Conservation (phyloP, 2,888 invertebrate genomes). For the Anaspis maculata region DNA sequence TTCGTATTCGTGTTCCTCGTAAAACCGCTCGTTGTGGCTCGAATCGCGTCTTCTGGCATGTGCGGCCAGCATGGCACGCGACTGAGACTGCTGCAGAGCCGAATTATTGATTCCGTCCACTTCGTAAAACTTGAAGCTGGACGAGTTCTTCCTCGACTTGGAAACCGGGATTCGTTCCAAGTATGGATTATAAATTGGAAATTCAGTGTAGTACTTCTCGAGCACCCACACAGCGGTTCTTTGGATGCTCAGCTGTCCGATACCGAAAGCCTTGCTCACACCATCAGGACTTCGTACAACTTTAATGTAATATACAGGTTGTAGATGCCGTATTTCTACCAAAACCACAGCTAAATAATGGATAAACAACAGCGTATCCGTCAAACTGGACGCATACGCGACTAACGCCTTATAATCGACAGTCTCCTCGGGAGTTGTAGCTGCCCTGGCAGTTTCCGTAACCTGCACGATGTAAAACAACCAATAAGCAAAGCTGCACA, state of each 20-base stretch:
- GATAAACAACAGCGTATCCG: constrained; percentile 89
- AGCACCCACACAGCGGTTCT: constrained; percentile 91
- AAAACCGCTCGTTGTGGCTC: constrained; percentile 94
- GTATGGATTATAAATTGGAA: constrained; percentile 94
- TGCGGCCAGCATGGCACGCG: constrained; percentile 61
- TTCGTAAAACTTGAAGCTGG: constrained; percentile 94
- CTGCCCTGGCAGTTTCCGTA: constrained; percentile 71
- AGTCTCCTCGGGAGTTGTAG: constrained; percentile 70
- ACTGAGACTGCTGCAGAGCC: constrained; percentile 60
- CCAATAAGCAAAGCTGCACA: constrained; percentile 96
- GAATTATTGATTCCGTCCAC: constrained; percentile 71
- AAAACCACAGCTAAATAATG: constrained; percentile 90
- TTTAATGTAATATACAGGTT: constrained; percentile 82
- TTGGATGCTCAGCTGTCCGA: constrained; percentile 89
- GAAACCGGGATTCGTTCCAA: constrained; percentile 84
- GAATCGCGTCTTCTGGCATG: constrained; percentile 81
- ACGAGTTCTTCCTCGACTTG: constrained; percentile 68
- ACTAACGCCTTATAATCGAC: constrained; percentile 83
- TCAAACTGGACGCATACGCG: constrained; percentile 84
- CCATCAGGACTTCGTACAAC: constrained; percentile 95
- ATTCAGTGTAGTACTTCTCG: constrained; percentile 92
- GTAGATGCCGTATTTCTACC: constrained; percentile 86
- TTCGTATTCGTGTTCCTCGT: constrained; percentile 96
- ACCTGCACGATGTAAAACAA: constrained; percentile 93
- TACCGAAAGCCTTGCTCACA: constrained; percentile 76